Evolutionary conservation across 2,113 vertebrate species (phyloP).

Genomic region (Bufo gargarizans): DNA sequence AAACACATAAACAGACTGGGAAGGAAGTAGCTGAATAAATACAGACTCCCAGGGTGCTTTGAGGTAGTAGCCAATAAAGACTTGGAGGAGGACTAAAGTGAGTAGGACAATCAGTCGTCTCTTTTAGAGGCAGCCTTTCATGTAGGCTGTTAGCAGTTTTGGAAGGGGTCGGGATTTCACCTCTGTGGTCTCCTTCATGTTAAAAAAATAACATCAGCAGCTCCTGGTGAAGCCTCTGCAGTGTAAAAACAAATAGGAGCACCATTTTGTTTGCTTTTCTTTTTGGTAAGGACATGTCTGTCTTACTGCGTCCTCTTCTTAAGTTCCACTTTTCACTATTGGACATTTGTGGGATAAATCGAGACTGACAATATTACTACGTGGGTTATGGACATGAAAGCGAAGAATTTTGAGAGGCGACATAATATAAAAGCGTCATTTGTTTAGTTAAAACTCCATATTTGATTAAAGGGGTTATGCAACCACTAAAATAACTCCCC

Average conservation of each 20-base stretch:
- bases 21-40: conserved; percentile 57
- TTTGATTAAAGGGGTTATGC: no score
- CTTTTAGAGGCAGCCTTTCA: conserved; percentile 50
- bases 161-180: conserved; percentile 46
- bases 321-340: conserved; percentile 27
- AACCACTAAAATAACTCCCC: no score
- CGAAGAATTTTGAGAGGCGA: neutral
- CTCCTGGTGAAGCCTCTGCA: conserved; percentile 42
- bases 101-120: conserved; percentile 50
- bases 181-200: conserved; percentile 57
- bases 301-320: conserved; percentile 26
- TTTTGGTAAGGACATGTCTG: neutral
- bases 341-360: conserved; percentile 19
- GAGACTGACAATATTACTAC: neutral
- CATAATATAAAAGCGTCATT: neutral
- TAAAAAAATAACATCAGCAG: conserved; percentile 56
- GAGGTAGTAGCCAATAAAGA: conserved; percentile 57
- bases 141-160: conserved; percentile 52
- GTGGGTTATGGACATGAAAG: neutral
- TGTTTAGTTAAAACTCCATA: neutral
- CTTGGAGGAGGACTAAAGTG: conserved; percentile 51
- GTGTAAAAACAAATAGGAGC: conserved; percentile 53
- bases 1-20: conserved; percentile 54
- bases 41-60: conserved; percentile 56
- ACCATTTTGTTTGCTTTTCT: conserved; percentile 30